These are phyloP conservation scores for Mamestra configurata DNA, from an alignment of 1,140 invertebrate genomes.

Conservation along the genomic window DNA sequence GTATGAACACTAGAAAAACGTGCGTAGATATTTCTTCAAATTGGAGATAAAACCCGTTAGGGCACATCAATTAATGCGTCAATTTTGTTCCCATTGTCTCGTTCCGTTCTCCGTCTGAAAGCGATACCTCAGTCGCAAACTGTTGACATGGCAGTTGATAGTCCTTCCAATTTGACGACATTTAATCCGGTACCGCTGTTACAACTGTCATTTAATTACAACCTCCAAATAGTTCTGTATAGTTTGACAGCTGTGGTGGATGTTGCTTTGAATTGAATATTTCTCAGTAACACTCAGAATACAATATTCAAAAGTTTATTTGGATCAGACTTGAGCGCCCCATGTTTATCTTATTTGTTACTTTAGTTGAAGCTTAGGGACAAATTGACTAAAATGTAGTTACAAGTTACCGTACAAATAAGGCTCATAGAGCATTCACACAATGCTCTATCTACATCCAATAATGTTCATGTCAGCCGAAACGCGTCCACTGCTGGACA, in stretches of 20 bases:
- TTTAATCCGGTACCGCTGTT: slow-evolving; percentile 1
- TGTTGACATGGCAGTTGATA: neutral
- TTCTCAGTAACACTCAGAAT: neutral
- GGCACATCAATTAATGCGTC: slow-evolving; percentile 19
- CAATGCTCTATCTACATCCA: no score
- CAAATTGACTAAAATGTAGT: neutral
- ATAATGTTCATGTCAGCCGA: no score
- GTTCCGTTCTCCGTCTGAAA: neutral
- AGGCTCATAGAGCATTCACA: no score
- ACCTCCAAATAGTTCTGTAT: slow-evolving; percentile 17
- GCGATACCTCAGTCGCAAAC: slow-evolving; percentile 7
- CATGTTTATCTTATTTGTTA: neutral
- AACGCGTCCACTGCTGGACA: no score
- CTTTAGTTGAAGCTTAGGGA: neutral
- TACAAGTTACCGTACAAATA: neutral
- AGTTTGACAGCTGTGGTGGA: neutral
- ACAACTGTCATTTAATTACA: slow-evolving; percentile 33
- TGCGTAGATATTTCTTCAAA: neutral
- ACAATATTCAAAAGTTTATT: neutral
- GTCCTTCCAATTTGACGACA: slow-evolving; percentile 1
- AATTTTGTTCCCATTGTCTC: slow-evolving; percentile 20
- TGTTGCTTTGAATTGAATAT: slow-evolving; percentile 23
- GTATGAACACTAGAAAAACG: neutral
- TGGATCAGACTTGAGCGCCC: neutral
- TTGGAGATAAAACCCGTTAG: neutral